Base-by-base conservation (phyloP, 2,888 invertebrate species). In the Philopedon plagiatum region DNA sequence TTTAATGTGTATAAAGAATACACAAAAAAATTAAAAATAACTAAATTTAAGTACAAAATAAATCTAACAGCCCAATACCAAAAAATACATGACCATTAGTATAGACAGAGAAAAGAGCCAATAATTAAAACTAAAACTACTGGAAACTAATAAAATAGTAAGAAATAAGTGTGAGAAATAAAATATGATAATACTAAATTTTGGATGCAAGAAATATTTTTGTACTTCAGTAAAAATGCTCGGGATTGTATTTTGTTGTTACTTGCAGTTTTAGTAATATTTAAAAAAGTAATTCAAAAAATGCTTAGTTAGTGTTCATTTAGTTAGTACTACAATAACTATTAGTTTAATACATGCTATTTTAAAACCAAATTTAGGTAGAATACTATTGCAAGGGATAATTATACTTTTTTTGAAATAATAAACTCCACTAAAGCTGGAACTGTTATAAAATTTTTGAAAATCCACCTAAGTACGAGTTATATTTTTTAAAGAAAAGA, bases 161-260 rank as follows among this genome's bases (percentile, higher is more conserved):
- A 64, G 56, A 60, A 63, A 69, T 26, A 71, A 44, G 71, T 37
- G 51, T 49, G 51, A 63, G 64, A 73, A 64, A 71, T 70, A 69
- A 67, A 51, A 60, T 61, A 56, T 37, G 32, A 49, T n/a, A n/a
- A 62, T 23, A 57, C 46, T 34, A 57, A 70, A 58, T 37, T 49
- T 63, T 15, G 60, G 63, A 63, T 63, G 63, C 63, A 63, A 29
- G 21, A 57, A 19, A 34, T n/a, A 23, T 49, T 60, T 61, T 29
- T 65, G 78, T 79, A 80, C 78, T 78, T 78, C 78, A 80, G 79
- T 81, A 80, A 78, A 76, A 79, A 79, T 79, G 79, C 78, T 77
- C 74, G 79, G 78, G 79, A 79, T 78, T 77, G 72, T 73, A 41
- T 54, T 60, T n/a, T 57, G 8, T 56, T 57, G 62, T 60, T 46